Percentiles rank a stretch among this genome's conserved stretches.
Conservation (phyloP, 1,140 invertebrate species). For the Drosophila watanabei region DNA sequence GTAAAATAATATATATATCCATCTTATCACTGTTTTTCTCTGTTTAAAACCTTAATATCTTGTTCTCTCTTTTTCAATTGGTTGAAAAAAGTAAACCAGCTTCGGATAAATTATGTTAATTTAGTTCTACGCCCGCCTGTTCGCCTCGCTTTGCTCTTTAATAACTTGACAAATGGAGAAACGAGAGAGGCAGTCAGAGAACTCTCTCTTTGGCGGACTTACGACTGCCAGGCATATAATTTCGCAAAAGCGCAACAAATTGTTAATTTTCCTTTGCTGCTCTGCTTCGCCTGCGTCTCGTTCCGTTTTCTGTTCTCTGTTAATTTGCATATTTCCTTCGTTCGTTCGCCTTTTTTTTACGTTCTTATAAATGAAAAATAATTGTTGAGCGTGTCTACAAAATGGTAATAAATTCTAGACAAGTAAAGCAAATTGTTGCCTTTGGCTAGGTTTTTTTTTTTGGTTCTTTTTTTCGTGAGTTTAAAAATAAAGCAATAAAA, state of each 20-base stretch:
- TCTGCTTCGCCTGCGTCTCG: constrained; percentile 17
- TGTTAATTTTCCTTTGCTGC: constrained; percentile 76
- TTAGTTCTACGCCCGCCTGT: constrained; percentile 20
- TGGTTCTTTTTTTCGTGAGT: not conserved
- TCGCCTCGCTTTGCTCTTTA: constrained; percentile 37
- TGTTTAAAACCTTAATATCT: not conserved
- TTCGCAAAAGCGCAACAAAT: constrained; percentile 81
- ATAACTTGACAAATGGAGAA: constrained; percentile 77
- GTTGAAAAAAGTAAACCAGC: constrained; percentile 13
- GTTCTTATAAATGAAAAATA: constrained; percentile 63
- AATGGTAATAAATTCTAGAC: constrained; percentile 63
- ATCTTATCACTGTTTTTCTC: constrained; percentile 7
- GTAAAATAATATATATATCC: not conserved
- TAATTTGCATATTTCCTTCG: constrained; percentile 71
- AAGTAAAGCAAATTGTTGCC: constrained; percentile 62
- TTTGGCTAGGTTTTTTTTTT: constrained; percentile 14
- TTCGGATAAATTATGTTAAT: constrained; percentile 80
- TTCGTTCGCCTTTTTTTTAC: constrained; percentile 26
- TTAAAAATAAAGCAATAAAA: constrained; percentile 9
- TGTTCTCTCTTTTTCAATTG: constrained; percentile 7
- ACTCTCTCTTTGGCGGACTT: constrained; percentile 54
- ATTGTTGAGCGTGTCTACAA: constrained; percentile 55
- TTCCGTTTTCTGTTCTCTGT: constrained; percentile 45
- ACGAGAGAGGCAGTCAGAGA: constrained; percentile 40
- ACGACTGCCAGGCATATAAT: constrained; percentile 71